phyloP scores from a whole-genome alignment of 2,797 vertebrate genomes.

The Gephyroberyx darwinii region DNA sequence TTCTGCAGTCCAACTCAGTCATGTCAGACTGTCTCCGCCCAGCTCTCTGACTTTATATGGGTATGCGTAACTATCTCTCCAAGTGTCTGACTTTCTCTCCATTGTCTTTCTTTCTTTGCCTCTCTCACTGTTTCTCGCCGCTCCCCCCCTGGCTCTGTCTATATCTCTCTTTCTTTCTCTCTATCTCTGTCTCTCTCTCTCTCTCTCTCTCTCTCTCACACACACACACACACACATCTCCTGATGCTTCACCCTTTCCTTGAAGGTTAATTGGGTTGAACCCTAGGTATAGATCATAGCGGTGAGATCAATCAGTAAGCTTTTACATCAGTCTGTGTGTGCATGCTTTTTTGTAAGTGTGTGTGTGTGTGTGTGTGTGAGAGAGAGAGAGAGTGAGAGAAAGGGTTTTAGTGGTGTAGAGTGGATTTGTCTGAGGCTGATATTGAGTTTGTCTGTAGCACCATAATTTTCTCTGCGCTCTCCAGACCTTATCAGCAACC shows the following conservation, averaged over 20 bases:
- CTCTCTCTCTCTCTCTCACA: constrained; percentile 14
- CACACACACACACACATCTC: constrained; percentile 9
- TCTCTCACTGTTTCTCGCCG: too few species aligned
- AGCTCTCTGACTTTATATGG: too few species aligned
- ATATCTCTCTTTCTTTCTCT: too few species aligned
- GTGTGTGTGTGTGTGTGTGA: constrained; percentile 11
- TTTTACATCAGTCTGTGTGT: not conserved
- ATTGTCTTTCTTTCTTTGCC: too few species aligned
- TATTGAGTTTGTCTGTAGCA: not conserved
- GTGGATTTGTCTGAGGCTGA: too few species aligned
- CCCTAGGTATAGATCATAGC: constrained; percentile 27
- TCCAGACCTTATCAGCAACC: too few species aligned
- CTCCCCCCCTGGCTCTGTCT: too few species aligned
- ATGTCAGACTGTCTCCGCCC: too few species aligned
- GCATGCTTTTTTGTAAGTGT: not conserved
- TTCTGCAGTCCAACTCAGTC: too few species aligned
- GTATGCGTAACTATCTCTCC: too few species aligned
- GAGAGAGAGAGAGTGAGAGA: not conserved
- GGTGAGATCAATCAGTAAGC: constrained; percentile 41
- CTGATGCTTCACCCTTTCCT: constrained; percentile 1
- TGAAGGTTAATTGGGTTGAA: constrained; percentile 65
- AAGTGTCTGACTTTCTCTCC: too few species aligned
- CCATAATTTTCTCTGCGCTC: not conserved
- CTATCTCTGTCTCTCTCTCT: constrained; percentile 12
- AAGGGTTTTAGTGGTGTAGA: not conserved